Percentiles rank a stretch among this genome's conserved stretches.
Conservation (phyloP, 2,113 vertebrate species). For the Paraplagusia blochii region DNA sequence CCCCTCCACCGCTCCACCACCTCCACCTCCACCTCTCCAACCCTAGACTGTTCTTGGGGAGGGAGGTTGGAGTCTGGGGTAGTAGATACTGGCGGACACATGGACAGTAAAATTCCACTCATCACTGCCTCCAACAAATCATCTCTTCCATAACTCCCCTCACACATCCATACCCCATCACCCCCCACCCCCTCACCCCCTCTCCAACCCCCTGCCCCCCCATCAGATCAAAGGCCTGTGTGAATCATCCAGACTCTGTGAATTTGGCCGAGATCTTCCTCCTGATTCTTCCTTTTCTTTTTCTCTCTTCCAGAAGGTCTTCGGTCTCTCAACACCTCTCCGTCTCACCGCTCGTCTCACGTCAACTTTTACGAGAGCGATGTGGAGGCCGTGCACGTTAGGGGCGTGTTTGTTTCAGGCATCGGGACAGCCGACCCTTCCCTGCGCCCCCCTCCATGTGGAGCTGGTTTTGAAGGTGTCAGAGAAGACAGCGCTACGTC, state of each 20-base stretch:
- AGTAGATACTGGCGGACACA: slow-evolving; percentile 46
- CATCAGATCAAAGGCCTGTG: slow-evolving; percentile 57
- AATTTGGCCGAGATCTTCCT: slow-evolving; percentile 27
- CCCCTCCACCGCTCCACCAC: no score
- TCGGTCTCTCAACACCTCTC: slow-evolving; percentile 42
- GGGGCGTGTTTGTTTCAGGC: slow-evolving; percentile 32
- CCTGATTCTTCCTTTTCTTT: not conserved
- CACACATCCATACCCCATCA: slow-evolving; percentile 39
- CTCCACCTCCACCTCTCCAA: no score
- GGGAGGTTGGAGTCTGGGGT: slow-evolving; percentile 42
- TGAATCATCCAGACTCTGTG: slow-evolving; percentile 31
- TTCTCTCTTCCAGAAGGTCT: slow-evolving; percentile 15
- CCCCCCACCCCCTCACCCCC: no score
- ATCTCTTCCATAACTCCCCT: slow-evolving; percentile 58
- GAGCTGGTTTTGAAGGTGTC: slow-evolving; percentile 73
- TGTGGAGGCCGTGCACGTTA: slow-evolving; percentile 20
- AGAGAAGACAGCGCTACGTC: slow-evolving; percentile 65
- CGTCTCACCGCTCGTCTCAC: slow-evolving; percentile 9
- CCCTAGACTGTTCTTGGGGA: not conserved
- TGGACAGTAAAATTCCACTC: slow-evolving; percentile 62
- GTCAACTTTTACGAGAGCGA: slow-evolving; percentile 30
- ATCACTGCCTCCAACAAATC: slow-evolving; percentile 63
- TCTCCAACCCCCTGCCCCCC: not conserved
- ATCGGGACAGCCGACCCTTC: slow-evolving; percentile 46
- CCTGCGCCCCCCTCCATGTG: slow-evolving; percentile 65